A percentile compares a stretch with the other conserved stretches of the same genome.
phyloP scores from a whole-genome alignment of 1,140 invertebrate species.

The Drosophila eugracilis region DNA sequence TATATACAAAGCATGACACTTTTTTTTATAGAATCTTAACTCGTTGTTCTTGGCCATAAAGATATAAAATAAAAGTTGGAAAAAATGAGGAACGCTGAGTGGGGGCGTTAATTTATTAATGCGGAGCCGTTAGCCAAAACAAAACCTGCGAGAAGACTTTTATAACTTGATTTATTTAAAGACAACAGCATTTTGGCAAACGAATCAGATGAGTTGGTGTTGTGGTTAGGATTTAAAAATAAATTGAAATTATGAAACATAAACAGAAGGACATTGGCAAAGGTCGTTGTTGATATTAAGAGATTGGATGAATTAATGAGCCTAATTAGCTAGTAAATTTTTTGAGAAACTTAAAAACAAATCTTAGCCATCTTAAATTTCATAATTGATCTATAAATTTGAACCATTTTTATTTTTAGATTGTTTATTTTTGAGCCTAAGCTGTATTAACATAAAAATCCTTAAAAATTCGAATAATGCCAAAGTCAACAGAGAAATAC shows the following conservation, averaged over 20 bases:
- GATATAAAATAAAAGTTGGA: constrained; percentile 61
- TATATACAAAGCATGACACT: constrained; percentile 20
- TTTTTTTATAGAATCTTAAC: constrained; percentile 62
- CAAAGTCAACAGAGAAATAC: constrained; percentile 64
- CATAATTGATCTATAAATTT: not conserved
- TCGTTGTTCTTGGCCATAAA: constrained; percentile 56
- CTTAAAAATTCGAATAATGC: constrained; percentile 54
- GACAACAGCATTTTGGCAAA: constrained; percentile 64
- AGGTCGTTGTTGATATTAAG: constrained; percentile 27
- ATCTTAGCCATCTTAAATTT: not conserved
- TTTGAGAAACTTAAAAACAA: not conserved
- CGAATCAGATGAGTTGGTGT: constrained; percentile 41
- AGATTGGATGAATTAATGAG: not conserved
- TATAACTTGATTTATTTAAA: constrained; percentile 82
- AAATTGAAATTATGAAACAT: constrained; percentile 33
- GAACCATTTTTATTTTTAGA: too few relatives aligned
- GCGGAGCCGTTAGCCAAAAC: constrained; percentile 65
- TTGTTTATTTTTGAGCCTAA: too few relatives aligned
- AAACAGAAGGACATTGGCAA: constrained; percentile 32
- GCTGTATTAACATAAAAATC: too few relatives aligned
- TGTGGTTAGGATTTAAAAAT: constrained; percentile 40
- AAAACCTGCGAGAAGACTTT: constrained; percentile 69
- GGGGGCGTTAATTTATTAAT: constrained; percentile 79
- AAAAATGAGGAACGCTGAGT: constrained; percentile 34
- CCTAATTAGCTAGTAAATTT: not conserved